Percentiles rank a stretch among this genome's conserved stretches.
These are phyloP conservation scores for Ctenicera cuprea DNA, from an alignment of 2,888 invertebrate genomes.

Conservation along the genomic window DNA sequence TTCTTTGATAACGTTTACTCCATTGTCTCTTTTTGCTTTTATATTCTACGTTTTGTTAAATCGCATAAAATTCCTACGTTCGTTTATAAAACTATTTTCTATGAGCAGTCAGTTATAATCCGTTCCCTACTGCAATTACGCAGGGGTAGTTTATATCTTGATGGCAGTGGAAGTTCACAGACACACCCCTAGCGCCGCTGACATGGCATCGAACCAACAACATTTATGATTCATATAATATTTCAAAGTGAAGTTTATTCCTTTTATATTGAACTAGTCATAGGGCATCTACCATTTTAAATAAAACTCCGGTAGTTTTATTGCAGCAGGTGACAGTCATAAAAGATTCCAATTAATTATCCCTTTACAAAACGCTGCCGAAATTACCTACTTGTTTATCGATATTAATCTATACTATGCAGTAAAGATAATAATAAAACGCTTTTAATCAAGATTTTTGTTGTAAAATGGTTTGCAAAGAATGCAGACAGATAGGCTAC, in stretches of 20 bases:
- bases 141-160: conserved; percentile 24
- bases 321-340: conserved; percentile 30
- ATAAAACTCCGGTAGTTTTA: conserved; percentile 18
- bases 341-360: conserved; percentile 30
- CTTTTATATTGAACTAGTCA: conserved; percentile 7
- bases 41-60: no score
- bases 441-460: conserved; percentile 13
- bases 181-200: conserved; percentile 29
- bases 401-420: conserved; percentile 18
- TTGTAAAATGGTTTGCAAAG: conserved; percentile 9
- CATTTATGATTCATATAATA: conserved; percentile 32
- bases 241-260: conserved; percentile 16
- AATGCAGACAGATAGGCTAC: conserved; percentile 6
- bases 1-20: no score
- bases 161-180: conserved; percentile 31
- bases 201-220: conserved; percentile 37
- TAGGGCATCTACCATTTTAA: conserved; percentile 6
- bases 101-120: not conserved
- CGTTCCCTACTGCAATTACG: conserved; percentile 14
- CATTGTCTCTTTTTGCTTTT: no score
- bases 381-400: conserved; percentile 7
- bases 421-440: conserved; percentile 20
- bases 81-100: not conserved
- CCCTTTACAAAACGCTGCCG: conserved; percentile 27
- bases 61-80: not conserved